Base-by-base conservation (phyloP, 2,888 invertebrate species). In the Carpatolechia fugitivella region DNA sequence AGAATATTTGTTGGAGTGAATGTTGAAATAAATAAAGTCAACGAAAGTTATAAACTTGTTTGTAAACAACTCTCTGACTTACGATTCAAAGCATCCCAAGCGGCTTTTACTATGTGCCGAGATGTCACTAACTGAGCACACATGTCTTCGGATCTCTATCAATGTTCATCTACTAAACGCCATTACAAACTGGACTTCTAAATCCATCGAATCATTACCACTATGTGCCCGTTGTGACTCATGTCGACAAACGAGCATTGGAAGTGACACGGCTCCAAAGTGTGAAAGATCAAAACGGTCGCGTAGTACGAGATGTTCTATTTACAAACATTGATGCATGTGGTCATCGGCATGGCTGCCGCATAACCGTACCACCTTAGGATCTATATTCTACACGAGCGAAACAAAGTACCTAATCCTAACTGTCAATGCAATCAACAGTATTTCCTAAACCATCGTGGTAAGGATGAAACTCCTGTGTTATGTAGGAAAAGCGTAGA, bases 291-390 rank as follows among this genome's bases (percentile, higher is more conserved):
- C 76, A 72, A 79, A 80, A 72, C 62, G 58, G 64, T 70, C 67
- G 66, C 69, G 67, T 81, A 74, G 79, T 84, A 78, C 78, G 70
- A 74, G 69, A 74, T 62, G 80, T 82, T 87, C 87, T 90, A 90
- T 89, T 89, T 89, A 89, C 90, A 88, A 88, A 88, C 89, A 90
- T 82, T 87, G 88, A 84, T 85, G 88, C 90, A 89, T 89, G 88
- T 90, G 89, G 89, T 89, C 90, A 90, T 82, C 89, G 88, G 81
- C 88, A 85, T 86, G 78, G 85, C 78, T 82, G 82, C 85, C 76
- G 82, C 86, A 84, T 85, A 85, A 83, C 84, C 80, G 80, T 85
- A 80, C 80, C 80, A 85, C 85, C 83, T 85, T 77, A 81, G 74
- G 69, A 78, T 78, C 76, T 75, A 78, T 82, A 79, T 80, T 81